These are phyloP conservation scores for Hylaeus anthracinus DNA, from an alignment of 1,140 invertebrate genomes.

Conservation along the genomic window DNA sequence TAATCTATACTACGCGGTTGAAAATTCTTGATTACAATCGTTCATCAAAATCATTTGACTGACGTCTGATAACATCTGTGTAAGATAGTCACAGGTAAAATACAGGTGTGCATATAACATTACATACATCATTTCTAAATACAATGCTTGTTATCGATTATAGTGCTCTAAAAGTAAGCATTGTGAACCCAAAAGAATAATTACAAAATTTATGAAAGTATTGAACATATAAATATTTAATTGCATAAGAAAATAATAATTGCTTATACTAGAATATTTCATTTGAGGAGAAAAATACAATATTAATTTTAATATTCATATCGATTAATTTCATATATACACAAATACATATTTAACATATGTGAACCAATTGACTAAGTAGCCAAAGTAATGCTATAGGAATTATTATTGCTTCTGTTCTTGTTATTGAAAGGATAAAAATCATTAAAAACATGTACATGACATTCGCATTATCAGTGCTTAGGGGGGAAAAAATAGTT, in stretches of 20 bases:
- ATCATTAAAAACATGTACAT: neutral
- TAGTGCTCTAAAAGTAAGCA: neutral
- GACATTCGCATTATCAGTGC: neutral
- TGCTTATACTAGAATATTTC: too few relatives aligned
- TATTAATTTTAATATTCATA: neutral
- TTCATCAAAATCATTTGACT: conserved; percentile 31
- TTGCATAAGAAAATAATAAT: neutral
- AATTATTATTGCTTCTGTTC: neutral
- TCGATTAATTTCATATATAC: too few relatives aligned
- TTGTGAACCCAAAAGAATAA: too few relatives aligned
- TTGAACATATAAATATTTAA: too few relatives aligned
- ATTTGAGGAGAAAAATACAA: neutral
- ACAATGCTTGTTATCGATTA: neutral
- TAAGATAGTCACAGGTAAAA: neutral
- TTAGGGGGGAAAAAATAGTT: neutral
- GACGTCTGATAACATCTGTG: conserved; percentile 17
- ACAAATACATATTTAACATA: neutral
- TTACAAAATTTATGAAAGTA: too few relatives aligned
- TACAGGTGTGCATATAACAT: neutral
- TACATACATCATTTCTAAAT: neutral
- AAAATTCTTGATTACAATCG: conserved; percentile 23
- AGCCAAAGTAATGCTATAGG: neutral
- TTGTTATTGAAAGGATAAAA: neutral
- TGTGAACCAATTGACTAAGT: neutral
- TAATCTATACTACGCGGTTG: conserved; percentile 39